Conservation (phyloP, 2,797 vertebrate genomes). For the Melanotaenia nigrans region DNA sequence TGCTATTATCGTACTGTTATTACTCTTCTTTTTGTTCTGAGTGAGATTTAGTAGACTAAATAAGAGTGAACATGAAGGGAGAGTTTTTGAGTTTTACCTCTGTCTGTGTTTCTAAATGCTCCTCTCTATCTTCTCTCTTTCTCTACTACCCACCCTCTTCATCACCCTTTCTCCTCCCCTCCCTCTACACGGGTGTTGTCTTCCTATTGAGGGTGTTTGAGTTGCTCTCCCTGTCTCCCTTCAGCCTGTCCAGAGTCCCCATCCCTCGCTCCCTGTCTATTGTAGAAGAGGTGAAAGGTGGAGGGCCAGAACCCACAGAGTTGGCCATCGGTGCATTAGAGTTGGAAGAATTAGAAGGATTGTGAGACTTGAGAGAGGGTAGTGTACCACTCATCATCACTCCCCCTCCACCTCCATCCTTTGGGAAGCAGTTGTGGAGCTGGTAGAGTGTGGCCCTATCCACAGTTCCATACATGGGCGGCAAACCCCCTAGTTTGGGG, state of each 20-base stretch:
- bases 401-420: slow-evolving; percentile 82
- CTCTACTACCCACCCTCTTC: slow-evolving; percentile 16
- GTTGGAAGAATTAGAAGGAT: slow-evolving; percentile 85
- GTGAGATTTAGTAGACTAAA: slow-evolving; percentile 67
- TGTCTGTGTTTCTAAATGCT: slow-evolving; percentile 18
- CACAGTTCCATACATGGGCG: slow-evolving; percentile 81
- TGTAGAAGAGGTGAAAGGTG: slow-evolving; percentile 85
- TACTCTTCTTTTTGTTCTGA: slow-evolving; percentile 71
- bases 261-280: slow-evolving; percentile 84
- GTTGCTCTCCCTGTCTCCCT: slow-evolving; percentile 87
- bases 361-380: slow-evolving; percentile 87
- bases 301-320: slow-evolving; percentile 83
- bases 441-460: slow-evolving; percentile 89
- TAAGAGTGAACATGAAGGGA: slow-evolving; percentile 76
- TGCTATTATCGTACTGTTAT: slow-evolving; percentile 83
- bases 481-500: slow-evolving; percentile 80
- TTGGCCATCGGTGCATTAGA: slow-evolving; percentile 83
- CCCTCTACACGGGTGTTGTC: slow-evolving; percentile 87
- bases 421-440: slow-evolving; percentile 94
- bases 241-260: slow-evolving; percentile 86
- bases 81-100: slow-evolving; percentile 47
- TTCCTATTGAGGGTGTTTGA: slow-evolving; percentile 95
- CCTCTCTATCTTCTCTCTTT: slow-evolving; percentile 16
- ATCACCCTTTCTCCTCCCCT: slow-evolving; percentile 32
- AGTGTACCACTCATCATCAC: slow-evolving; percentile 86